These are phyloP conservation scores for Corynorhinus townsendii DNA, from an alignment of 2,113 vertebrate species.

Conservation along the genomic window DNA sequence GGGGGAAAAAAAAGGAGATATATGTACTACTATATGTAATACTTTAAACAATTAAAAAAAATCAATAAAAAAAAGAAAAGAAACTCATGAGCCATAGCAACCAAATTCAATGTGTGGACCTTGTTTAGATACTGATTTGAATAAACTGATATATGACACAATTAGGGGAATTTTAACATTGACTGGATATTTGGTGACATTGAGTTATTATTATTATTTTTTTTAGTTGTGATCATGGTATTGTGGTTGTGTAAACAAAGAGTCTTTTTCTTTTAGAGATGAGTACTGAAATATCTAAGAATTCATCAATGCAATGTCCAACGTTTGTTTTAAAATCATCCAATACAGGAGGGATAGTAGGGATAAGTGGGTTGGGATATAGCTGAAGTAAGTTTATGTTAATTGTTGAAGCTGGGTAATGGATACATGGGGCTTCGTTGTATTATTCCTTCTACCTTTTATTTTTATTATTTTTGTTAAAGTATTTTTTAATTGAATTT, in stretches of 20 bases:
- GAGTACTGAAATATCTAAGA: neutral
- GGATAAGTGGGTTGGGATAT: neutral
- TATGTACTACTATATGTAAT: too few relatives aligned
- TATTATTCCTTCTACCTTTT: neutral
- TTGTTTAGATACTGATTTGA: neutral
- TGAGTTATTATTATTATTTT: neutral
- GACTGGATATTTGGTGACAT: neutral
- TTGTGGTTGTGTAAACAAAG: neutral
- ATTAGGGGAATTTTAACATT: neutral
- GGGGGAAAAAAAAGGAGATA: too few relatives aligned
- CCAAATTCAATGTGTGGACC: neutral
- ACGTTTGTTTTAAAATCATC: neutral
- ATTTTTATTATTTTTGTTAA: neutral
- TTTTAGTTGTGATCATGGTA: neutral
- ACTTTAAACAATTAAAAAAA: too few relatives aligned
- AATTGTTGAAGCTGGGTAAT: neutral
- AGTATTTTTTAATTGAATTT: neutral
- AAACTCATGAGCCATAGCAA: neutral
- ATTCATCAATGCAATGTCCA: neutral
- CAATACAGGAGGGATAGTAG: neutral
- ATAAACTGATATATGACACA: neutral
- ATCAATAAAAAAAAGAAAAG: neutral
- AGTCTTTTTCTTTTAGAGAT: neutral
- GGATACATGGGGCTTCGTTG: neutral
- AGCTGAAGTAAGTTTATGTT: neutral